A percentile compares a stretch with the other conserved stretches of the same genome.
phyloP scores from a whole-genome alignment of 2,113 vertebrate genomes.

The Trogon melanurus region DNA sequence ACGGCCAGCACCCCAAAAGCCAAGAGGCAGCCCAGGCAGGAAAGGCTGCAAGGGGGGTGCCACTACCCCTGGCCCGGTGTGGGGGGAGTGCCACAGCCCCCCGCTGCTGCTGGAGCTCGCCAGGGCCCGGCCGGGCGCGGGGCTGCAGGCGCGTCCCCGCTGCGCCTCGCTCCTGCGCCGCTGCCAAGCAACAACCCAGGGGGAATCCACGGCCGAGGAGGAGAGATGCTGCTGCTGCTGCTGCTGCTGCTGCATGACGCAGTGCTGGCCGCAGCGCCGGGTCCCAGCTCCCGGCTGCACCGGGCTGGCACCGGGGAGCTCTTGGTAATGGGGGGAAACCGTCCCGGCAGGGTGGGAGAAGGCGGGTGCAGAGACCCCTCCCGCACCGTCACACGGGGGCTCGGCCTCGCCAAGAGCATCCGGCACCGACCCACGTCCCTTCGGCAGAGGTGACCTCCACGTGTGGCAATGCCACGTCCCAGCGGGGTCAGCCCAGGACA shows the following conservation, averaged over 20 bases:
- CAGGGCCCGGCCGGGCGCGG: background rate
- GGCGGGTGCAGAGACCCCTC: too few species aligned
- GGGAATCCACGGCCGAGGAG: slow-evolving; percentile 6
- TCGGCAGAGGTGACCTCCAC: background rate
- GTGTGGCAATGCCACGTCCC: background rate
- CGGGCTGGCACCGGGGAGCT: background rate
- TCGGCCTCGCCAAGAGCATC: too few species aligned
- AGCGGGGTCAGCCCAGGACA: slow-evolving; percentile 25
- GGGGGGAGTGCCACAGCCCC: too few species aligned
- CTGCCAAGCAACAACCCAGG: slow-evolving; percentile 56
- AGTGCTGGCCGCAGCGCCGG: background rate
- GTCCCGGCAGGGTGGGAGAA: accelerated
- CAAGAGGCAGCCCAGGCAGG: too few species aligned
- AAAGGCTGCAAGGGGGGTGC: too few species aligned
- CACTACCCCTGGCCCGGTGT: too few species aligned
- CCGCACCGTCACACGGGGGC: too few species aligned
- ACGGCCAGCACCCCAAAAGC: too few species aligned
- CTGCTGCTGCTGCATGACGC: slow-evolving; percentile 11
- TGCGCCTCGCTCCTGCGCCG: background rate
- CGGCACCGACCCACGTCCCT: background rate
- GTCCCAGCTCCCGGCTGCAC: background rate
- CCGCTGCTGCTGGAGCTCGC: too few species aligned
- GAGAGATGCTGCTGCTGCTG: background rate
- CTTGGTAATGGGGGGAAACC: background rate
- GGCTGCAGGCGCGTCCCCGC: background rate